A percentile compares a stretch with the other conserved stretches of the same genome.
phyloP scores from a whole-genome alignment of 2,113 vertebrate species.

The Rhabdomys dilectus region DNA sequence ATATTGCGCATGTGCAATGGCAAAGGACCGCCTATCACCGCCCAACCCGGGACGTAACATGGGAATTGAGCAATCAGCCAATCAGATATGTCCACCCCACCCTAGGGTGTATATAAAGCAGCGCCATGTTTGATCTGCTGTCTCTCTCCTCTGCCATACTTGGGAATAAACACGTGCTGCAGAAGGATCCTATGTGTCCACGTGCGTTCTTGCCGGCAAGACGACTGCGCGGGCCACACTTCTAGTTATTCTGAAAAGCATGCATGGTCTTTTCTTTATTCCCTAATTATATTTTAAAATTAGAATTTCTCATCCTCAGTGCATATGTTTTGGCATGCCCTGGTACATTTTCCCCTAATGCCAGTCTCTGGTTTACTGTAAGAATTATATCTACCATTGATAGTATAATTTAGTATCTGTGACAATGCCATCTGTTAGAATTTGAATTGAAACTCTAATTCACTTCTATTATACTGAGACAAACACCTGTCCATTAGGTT shows the following conservation, averaged over 20 bases:
- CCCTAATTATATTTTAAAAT: constrained; percentile 49
- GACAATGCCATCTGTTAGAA: constrained; percentile 66
- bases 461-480: constrained; percentile 49
- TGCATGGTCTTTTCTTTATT: constrained; percentile 26
- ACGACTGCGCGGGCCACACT: too few species aligned
- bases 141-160: too few species aligned
- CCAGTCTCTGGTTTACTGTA: constrained; percentile 59
- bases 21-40: too few species aligned
- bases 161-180: too few species aligned
- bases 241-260: constrained; percentile 54
- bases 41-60: too few species aligned
- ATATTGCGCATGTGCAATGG: too few species aligned
- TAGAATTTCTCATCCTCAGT: constrained; percentile 32
- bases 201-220: too few species aligned
- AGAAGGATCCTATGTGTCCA: too few species aligned
- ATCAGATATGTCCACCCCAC: too few species aligned
- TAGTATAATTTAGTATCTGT: constrained; percentile 63
- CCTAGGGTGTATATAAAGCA: too few species aligned
- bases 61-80: too few species aligned
- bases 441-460: constrained; percentile 64
- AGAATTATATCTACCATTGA: constrained; percentile 59
- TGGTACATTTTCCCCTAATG: constrained; percentile 27
- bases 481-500: constrained; percentile 62
- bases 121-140: too few species aligned
- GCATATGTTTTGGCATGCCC: constrained; percentile 8